Evolutionary conservation across 2,888 invertebrate species (phyloP).

Genomic region (Harpalus rubripes): DNA sequence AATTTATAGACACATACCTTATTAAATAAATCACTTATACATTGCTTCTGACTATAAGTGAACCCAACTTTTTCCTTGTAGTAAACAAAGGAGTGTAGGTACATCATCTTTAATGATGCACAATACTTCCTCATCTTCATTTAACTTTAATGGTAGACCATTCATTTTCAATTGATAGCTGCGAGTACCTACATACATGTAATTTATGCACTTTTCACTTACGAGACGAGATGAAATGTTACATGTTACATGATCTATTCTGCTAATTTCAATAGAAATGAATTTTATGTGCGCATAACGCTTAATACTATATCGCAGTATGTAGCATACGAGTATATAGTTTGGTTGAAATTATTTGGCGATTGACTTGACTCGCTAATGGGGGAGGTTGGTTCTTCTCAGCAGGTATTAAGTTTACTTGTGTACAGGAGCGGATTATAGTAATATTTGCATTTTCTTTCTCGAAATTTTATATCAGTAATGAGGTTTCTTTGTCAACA

Average conservation of each 20-base stretch:
- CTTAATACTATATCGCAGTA: no score
- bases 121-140: not conserved
- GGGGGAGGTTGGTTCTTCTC: no score
- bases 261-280: not conserved
- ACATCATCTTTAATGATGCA: not conserved
- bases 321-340: no score
- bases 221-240: not conserved
- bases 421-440: no score
- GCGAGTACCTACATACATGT: not conserved
- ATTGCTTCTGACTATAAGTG: not conserved
- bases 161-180: not conserved
- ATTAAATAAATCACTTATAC: no score
- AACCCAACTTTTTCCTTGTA: not conserved
- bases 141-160: not conserved
- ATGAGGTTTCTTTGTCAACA: no score
- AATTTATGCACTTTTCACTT: not conserved
- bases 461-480: no score
- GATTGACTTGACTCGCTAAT: no score
- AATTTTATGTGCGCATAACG: not conserved
- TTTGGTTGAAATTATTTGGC: no score
- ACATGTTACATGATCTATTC: not conserved
- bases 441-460: no score
- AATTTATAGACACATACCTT: no score
- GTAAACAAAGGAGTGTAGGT: not conserved
- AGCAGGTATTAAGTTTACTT: no score